phyloP scores from a whole-genome alignment of 2,888 invertebrate species.

The Tachina lurida region DNA sequence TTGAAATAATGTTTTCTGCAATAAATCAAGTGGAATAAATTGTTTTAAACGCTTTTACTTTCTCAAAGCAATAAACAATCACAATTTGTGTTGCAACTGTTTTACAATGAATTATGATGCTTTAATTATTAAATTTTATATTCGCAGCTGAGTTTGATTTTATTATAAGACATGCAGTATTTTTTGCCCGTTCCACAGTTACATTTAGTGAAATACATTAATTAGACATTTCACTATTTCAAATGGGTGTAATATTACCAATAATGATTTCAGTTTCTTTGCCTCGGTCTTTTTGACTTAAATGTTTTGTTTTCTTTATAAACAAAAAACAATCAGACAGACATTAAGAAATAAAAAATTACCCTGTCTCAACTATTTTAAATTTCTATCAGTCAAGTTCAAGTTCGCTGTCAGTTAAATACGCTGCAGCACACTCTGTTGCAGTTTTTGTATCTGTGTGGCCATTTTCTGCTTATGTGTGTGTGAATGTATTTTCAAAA shows the following conservation, averaged over 20 bases:
- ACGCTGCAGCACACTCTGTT: background rate
- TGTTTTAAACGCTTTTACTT: background rate
- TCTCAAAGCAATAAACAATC: background rate
- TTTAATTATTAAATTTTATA: conserved; percentile 54
- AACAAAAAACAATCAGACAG: background rate
- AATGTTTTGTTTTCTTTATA: conserved; percentile 21
- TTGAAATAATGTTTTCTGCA: background rate
- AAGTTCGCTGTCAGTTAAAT: conserved; percentile 61
- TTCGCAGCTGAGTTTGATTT: background rate
- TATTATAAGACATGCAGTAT: background rate
- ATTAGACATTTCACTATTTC: conserved; percentile 2
- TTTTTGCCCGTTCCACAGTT: background rate
- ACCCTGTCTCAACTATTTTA: conserved; percentile 49
- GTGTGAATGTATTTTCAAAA: background rate
- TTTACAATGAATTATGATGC: conserved; percentile 20
- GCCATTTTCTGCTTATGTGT: conserved; percentile 15
- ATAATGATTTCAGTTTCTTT: conserved; percentile 15
- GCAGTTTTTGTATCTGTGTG: background rate
- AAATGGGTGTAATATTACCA: conserved; percentile 27
- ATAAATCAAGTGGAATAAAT: background rate
- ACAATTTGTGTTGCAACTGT: conserved; percentile 6
- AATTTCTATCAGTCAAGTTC: conserved; percentile 68
- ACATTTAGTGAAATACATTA: conserved; percentile 12
- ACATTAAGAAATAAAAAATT: conserved; percentile 27
- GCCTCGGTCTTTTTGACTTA: conserved; percentile 14